These are phyloP conservation scores for Strigamia transsilvanica DNA, from an alignment of 2,888 invertebrate species.

Conservation along the genomic window DNA sequence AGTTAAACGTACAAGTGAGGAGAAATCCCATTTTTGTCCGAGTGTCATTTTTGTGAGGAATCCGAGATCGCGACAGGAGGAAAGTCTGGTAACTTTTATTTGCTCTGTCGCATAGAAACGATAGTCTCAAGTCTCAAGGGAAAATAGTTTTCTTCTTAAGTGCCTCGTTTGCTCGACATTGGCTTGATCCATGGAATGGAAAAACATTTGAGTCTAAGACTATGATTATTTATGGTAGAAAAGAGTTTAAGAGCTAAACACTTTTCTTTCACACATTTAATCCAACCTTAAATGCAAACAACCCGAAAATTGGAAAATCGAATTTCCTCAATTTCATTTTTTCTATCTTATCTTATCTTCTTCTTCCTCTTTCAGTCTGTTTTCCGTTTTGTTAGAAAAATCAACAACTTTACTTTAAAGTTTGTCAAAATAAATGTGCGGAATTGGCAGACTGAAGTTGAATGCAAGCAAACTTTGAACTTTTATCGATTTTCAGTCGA, in stretches of 20 bases:
- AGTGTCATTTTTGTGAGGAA: too few species aligned
- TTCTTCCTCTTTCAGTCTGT: background rate
- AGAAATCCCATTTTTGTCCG: too few species aligned
- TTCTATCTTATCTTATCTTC: too few species aligned
- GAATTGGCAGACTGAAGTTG: slow-evolving; percentile 36
- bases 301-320: background rate
- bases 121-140: slow-evolving; percentile 37
- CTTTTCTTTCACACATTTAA: slow-evolving; percentile 32
- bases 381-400: background rate
- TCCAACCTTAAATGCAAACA: slow-evolving; percentile 39
- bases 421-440: slow-evolving; percentile 12
- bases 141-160: slow-evolving; percentile 44
- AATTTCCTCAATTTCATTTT: background rate
- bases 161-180: slow-evolving; percentile 45
- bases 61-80: too few species aligned
- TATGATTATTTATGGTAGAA: slow-evolving; percentile 32
- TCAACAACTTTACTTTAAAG: background rate
- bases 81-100: slow-evolving; percentile 24
- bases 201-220: slow-evolving; percentile 2
- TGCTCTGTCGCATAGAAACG: slow-evolving; percentile 42
- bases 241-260: slow-evolving; percentile 32
- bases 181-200: slow-evolving; percentile 47
- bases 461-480: slow-evolving; percentile 24
- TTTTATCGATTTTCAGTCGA: slow-evolving; percentile 8
- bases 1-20: too few species aligned